Evolutionary conservation across 2,113 vertebrate species (phyloP).

Genomic region (Sakesphorus luctuosus): DNA sequence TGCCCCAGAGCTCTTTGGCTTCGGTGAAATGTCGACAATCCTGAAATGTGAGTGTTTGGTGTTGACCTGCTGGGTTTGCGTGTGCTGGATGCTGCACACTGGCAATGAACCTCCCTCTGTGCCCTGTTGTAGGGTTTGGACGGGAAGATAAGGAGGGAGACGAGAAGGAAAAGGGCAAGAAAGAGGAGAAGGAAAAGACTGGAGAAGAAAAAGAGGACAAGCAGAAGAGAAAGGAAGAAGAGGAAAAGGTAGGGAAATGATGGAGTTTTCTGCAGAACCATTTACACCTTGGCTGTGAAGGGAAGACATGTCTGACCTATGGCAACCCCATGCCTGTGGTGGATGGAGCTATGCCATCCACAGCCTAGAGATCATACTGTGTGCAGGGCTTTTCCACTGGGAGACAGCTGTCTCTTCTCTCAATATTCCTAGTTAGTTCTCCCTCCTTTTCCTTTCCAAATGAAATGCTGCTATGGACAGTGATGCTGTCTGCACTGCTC

Average conservation of each 20-base stretch:
- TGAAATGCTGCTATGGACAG: background rate
- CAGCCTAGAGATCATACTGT: background rate
- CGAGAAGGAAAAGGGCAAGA: constrained; percentile 44
- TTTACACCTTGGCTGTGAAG: background rate
- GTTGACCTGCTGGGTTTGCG: background rate
- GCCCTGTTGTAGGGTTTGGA: constrained; percentile 52
- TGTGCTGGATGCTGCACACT: background rate
- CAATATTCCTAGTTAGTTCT: background rate
- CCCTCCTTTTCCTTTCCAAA: background rate
- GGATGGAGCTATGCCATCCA: background rate
- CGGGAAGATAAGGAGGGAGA: constrained; percentile 61
- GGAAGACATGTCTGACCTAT: background rate
- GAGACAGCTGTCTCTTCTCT: background rate
- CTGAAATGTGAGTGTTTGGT: constrained; percentile 59
- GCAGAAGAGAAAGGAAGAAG: constrained; percentile 11
- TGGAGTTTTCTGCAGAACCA: background rate
- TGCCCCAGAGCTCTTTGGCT: background rate
- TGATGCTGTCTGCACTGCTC: background rate
- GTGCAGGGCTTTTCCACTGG: background rate
- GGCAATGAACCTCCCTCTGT: background rate
- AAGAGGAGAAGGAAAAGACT: background rate
- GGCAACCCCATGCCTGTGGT: background rate
- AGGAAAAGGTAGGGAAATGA: constrained; percentile 37
- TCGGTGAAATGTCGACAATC: constrained; percentile 43
- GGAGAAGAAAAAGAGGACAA: constrained; percentile 18